Evolutionary conservation across 2,888 invertebrate species (phyloP), one percentile per base, ranked within the genome.

Genomic region (Trichopria drosophilae): DNA sequence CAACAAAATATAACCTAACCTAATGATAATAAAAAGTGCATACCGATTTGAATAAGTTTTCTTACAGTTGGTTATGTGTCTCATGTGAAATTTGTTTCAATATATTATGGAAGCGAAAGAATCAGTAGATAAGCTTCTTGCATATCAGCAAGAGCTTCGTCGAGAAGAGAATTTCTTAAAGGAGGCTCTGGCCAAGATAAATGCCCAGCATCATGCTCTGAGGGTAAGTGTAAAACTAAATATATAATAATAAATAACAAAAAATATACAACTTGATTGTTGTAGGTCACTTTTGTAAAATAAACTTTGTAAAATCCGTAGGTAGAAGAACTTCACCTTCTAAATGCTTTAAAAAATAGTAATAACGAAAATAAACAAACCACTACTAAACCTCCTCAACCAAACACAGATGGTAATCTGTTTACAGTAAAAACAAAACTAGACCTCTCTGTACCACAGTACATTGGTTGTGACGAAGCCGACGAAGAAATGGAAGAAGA

Each of bases 321-420:
- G 73, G 66, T 74, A 3, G 73, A 73, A 57, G 67, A 66, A 36
- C 64, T 73, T 51, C 67, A 73, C 47, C 60, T 73, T 40, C 47
- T 65, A 22, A 67, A 61, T 29, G 24, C 59, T 22, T 55, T 61
- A 23, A 61, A 61, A 5, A 51, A 51, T 44, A 47, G 6, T 29
- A 4, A 35, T 35, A 10, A 15, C 19, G 31, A 12, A 46, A 6
- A 6, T 13, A 39, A n/a, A 16, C 5, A 34, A 26, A 20, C 34
- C n/a, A 4, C n/a, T 3, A 20, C 26, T 10, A 45, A 26, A 35
- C 19, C 34, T 15, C 9, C 36, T n/a, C n/a, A n/a, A 31, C 26
- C 52, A n/a, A 20, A 23, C 20, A 20, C 15, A 28, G 15, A 6
- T 34, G 15, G 22, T n/a, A 24, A 36, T 4, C 23, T 32, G 19